These are phyloP conservation scores for Phalacrocorax pelagicus DNA, from an alignment of 2,113 vertebrate genomes.

Conservation along the genomic window DNA sequence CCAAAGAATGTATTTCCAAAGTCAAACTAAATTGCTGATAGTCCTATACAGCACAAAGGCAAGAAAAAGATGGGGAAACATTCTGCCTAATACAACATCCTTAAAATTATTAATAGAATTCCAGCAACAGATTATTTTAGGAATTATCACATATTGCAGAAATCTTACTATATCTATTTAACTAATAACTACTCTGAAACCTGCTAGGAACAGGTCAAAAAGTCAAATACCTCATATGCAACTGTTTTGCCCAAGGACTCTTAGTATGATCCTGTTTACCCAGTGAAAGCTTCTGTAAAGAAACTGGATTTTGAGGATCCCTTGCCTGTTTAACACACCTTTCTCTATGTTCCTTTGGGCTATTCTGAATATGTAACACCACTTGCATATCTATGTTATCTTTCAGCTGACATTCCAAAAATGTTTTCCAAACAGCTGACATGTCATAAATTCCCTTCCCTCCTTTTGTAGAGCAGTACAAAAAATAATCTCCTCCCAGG, in stretches of 20 bases:
- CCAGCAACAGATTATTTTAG: neutral
- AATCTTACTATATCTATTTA: neutral
- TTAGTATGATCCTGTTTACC: neutral
- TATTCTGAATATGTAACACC: constrained; percentile 40
- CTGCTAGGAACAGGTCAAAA: neutral
- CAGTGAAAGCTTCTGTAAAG: constrained; percentile 17
- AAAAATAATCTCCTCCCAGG: neutral
- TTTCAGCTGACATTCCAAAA: constrained; percentile 30
- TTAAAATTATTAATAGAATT: neutral
- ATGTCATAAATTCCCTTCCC: constrained; percentile 40
- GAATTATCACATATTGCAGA: neutral
- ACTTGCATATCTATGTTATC: constrained; percentile 47
- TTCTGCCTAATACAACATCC: neutral
- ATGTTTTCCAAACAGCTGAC: constrained; percentile 42
- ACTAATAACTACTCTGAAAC: neutral
- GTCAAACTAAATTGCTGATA: neutral
- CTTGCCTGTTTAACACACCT: neutral
- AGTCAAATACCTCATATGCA: neutral
- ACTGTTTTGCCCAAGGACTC: neutral
- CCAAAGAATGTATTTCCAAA: neutral
- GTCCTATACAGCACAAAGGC: neutral
- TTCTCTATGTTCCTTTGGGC: neutral
- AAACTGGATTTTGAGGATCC: neutral
- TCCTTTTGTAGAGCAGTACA: neutral
- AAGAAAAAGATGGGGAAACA: neutral